Evolutionary conservation across 2,888 invertebrate species (phyloP).

Genomic region (Sminthurinus aureus): DNA sequence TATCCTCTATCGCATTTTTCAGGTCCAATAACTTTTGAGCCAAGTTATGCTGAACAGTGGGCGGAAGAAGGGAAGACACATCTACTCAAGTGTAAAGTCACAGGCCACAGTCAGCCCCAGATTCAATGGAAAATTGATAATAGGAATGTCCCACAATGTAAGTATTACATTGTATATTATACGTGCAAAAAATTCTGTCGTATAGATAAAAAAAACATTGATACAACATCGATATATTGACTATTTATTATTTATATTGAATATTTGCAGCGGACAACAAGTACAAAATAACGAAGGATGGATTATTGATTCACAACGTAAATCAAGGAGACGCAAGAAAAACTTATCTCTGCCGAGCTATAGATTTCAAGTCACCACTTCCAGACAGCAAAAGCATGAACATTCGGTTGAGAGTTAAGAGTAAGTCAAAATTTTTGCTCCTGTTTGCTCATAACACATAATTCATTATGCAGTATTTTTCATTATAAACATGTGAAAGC

Average conservation of each 20-base stretch:
- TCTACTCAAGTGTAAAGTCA: conserved; percentile 55
- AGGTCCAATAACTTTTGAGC: conserved; percentile 59
- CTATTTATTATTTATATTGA: background rate
- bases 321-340: conserved; percentile 51
- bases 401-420: conserved; percentile 58
- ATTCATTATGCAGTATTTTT: no score
- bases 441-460: no score
- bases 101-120: conserved; percentile 43
- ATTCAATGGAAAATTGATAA: conserved; percentile 58
- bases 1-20: background rate
- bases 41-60: conserved; percentile 54
- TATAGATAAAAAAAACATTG: background rate
- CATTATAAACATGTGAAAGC: no score
- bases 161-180: no score
- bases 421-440: conserved; percentile 43
- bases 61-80: conserved; percentile 56
- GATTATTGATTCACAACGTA: conserved; percentile 56
- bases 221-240: background rate
- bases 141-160: no score
- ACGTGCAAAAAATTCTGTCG: background rate
- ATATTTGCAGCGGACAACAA: background rate
- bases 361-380: conserved; percentile 56
- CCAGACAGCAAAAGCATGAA: conserved; percentile 57
- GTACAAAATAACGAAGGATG: conserved; percentile 48
- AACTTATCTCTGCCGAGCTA: conserved; percentile 58